Conservation (phyloP, 2,797 vertebrate species). For the Neopelma chrysocephalum region DNA sequence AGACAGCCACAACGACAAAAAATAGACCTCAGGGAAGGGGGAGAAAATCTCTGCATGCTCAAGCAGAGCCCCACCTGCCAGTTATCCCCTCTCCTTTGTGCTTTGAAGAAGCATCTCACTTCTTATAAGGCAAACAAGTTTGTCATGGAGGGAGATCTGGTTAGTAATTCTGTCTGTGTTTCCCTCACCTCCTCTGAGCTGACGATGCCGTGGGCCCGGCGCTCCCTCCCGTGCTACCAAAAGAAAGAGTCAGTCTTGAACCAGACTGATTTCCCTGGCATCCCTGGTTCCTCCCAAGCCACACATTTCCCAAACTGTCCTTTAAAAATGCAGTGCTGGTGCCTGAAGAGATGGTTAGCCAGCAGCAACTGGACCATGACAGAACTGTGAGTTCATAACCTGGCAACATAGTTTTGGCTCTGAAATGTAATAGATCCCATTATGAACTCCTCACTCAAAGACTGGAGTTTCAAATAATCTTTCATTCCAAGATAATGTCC, state of each 20-base stretch:
- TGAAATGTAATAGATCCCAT: neutral
- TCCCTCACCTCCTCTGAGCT: neutral
- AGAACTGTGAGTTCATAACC: neutral
- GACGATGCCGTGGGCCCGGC: accelerated
- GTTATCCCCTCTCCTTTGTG: neutral
- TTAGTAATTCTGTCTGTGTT: conserved; percentile 17
- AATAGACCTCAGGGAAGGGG: neutral
- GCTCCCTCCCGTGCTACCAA: neutral
- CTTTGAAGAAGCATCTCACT: conserved; percentile 31
- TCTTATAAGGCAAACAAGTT: conserved; percentile 9
- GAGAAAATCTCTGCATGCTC: neutral
- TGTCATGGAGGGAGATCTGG: neutral
- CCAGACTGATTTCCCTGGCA: neutral
- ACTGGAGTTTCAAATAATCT: neutral
- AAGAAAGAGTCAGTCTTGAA: neutral
- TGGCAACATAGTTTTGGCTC: neutral
- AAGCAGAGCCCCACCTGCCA: conserved; percentile 5
- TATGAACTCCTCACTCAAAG: neutral
- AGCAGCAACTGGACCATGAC: neutral
- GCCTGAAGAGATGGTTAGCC: neutral
- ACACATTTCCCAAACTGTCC: neutral
- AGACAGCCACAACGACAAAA: neutral
- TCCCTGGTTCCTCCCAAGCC: neutral
- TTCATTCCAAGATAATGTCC: neutral
- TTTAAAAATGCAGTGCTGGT: neutral